Evolutionary conservation across 2,113 vertebrate species (phyloP).

Genomic region (Dipodomys spectabilis): DNA sequence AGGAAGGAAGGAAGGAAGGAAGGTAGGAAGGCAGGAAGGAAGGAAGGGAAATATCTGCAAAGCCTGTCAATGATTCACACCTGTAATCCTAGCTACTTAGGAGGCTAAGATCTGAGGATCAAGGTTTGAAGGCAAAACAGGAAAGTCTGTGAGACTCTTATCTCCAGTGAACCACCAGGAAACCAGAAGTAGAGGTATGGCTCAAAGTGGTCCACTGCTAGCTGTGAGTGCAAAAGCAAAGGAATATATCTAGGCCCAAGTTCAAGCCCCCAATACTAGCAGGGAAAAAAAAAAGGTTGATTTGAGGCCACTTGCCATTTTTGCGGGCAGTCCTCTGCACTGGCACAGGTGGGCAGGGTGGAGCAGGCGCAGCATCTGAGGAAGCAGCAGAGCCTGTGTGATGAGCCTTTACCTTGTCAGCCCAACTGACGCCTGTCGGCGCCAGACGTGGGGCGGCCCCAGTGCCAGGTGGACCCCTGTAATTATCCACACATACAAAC

Average conservation of each 20-base stretch:
- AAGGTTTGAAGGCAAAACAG: too few relatives aligned
- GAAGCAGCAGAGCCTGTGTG: slow-evolving; percentile 85
- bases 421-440: slow-evolving; percentile 95
- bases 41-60: too few relatives aligned
- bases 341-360: slow-evolving; percentile 72
- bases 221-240: too few relatives aligned
- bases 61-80: not conserved
- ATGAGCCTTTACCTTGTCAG: slow-evolving; percentile 95
- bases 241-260: not conserved
- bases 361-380: slow-evolving; percentile 71
- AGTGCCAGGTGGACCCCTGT: slow-evolving; percentile 90
- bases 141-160: too few relatives aligned
- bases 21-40: too few relatives aligned
- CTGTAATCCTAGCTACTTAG: not conserved
- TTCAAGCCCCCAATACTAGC: not conserved
- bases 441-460: slow-evolving; percentile 90
- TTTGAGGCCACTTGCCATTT: slow-evolving; percentile 85
- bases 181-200: too few relatives aligned
- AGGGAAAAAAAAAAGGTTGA: not conserved
- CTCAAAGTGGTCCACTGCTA: too few relatives aligned
- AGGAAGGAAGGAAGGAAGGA: too few relatives aligned
- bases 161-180: too few relatives aligned
- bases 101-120: not conserved
- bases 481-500: not conserved
- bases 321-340: slow-evolving; percentile 86